Percentiles rank a stretch among this genome's conserved stretches.
phyloP scores from a whole-genome alignment of 2,113 vertebrate genomes.

The Salvelinus fontinalis region DNA sequence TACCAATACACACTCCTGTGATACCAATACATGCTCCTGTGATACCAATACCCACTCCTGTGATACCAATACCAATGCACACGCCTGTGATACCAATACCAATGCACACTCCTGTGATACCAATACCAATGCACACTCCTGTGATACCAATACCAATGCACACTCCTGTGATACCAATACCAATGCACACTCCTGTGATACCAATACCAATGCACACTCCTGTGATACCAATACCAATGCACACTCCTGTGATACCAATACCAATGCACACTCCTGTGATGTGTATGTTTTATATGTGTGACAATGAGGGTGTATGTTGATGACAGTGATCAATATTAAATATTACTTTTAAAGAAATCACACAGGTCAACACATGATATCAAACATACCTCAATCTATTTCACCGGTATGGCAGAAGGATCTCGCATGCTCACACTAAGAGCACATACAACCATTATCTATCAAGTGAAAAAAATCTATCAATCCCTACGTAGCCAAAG shows the following conservation, averaged over 20 bases:
- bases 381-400: not conserved
- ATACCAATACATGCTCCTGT: not conserved
- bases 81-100: too few relatives aligned
- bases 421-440: not conserved
- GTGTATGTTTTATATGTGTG: not conserved
- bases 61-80: too few relatives aligned
- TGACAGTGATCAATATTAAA: constrained; percentile 8
- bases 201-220: constrained; percentile 48
- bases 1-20: constrained; percentile 56
- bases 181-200: constrained; percentile 58
- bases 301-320: too few relatives aligned
- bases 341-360: not conserved
- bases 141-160: too few relatives aligned
- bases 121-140: too few relatives aligned
- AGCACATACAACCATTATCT: constrained; percentile 22
- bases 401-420: not conserved
- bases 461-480: constrained; percentile 43
- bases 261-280: too few relatives aligned
- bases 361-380: constrained; percentile 15
- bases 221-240: constrained; percentile 25
- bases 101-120: too few relatives aligned
- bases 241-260: too few relatives aligned
- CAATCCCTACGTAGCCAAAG: constrained; percentile 33
- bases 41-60: too few relatives aligned
- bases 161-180: too few relatives aligned